Percentiles rank a stretch among this genome's conserved stretches.
Conservation (phyloP, 2,888 invertebrate species). For the Limnephilus marmoratus region DNA sequence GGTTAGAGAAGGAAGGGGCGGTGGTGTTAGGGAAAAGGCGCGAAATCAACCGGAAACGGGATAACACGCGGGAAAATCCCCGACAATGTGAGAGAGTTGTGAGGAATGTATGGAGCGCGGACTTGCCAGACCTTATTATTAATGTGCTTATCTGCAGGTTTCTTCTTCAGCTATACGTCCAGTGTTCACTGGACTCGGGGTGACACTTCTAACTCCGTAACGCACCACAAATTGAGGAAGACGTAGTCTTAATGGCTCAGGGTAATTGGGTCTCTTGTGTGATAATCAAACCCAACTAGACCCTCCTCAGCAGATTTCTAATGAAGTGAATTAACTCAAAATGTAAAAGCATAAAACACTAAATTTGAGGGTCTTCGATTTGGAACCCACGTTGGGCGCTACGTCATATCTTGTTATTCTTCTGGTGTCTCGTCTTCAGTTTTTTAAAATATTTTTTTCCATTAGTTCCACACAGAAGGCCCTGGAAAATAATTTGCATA, state of each 20-base stretch:
- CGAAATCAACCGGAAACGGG: conserved; percentile 49
- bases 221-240: neutral
- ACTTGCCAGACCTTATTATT: neutral
- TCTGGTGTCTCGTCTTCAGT: no score
- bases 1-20: neutral
- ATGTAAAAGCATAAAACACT: no score
- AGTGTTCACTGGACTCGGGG: neutral
- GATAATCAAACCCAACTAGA: no score
- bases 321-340: no score
- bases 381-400: no score
- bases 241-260: neutral
- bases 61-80: conserved; percentile 44
- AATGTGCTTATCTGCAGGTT: conserved; percentile 11
- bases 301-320: no score
- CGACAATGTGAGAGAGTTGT: conserved; percentile 20
- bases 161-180: neutral
- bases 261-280: no score
- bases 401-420: no score
- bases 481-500: no score
- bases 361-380: no score
- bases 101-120: neutral
- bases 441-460: no score
- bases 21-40: neutral
- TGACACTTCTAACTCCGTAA: neutral
- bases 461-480: no score